Percentiles rank a stretch among this genome's conserved stretches.
These are phyloP conservation scores for Nemurella pictetii DNA, from an alignment of 2,888 invertebrate species.

Conservation along the genomic window DNA sequence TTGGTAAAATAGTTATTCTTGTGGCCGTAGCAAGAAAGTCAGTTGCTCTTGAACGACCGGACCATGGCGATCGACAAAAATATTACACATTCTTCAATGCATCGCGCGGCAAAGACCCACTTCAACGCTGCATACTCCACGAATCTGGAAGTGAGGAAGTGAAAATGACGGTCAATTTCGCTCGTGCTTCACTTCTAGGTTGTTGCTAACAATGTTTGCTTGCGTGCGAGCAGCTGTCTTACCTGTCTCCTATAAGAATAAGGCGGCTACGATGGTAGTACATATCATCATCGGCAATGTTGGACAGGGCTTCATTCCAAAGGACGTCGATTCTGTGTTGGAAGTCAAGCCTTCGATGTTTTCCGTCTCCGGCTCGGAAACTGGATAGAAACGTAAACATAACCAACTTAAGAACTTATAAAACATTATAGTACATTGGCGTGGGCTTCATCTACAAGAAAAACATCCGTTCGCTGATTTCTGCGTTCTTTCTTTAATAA, in stretches of 20 bases:
- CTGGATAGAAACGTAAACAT: background rate
- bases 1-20: conserved; percentile 2
- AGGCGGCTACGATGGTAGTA: background rate
- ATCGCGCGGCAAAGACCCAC: background rate
- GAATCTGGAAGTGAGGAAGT: background rate
- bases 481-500: background rate
- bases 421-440: background rate
- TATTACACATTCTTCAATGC: background rate
- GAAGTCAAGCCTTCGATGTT: conserved; percentile 36
- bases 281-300: background rate
- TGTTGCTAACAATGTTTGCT: background rate
- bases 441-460: background rate
- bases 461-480: background rate
- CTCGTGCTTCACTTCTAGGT: too few relatives aligned
- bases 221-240: too few relatives aligned
- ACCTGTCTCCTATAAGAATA: conserved; percentile 23
- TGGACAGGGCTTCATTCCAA: background rate
- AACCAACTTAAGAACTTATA: background rate
- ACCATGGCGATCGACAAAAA: background rate
- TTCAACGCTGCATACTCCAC: background rate
- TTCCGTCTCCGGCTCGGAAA: conserved; percentile 39
- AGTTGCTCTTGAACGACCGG: background rate
- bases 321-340: conserved; percentile 6
- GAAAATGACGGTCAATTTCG: background rate
- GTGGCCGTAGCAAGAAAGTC: background rate